phyloP scores from a whole-genome alignment of 2,797 vertebrate species.

The Notolabrus celidotus region DNA sequence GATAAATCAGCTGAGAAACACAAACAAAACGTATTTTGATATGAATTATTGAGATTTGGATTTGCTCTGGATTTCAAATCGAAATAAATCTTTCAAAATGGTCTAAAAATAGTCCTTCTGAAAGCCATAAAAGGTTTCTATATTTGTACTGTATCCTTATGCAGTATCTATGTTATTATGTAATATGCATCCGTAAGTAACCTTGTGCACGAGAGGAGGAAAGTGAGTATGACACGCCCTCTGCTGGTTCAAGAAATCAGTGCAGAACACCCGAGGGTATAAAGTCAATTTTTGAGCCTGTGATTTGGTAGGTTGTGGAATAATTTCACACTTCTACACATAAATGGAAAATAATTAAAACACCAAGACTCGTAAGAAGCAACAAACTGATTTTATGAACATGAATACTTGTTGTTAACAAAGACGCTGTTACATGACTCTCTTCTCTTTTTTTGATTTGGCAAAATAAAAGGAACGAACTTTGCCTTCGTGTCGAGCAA shows the following conservation, averaged over 20 bases:
- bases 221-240: conserved; percentile 49
- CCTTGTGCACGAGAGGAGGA: conserved; percentile 63
- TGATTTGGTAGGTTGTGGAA: background rate
- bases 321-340: background rate
- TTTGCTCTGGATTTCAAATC: background rate
- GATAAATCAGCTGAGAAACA: background rate
- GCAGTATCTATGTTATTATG: conserved; percentile 78
- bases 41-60: background rate
- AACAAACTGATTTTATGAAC: conserved; percentile 81
- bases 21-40: background rate
- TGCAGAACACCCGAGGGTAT: conserved; percentile 2
- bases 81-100: conserved; percentile 43
- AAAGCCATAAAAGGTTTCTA: conserved; percentile 39
- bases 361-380: conserved; percentile 69
- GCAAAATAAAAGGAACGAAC: conserved; percentile 58
- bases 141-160: conserved; percentile 54
- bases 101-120: conserved; percentile 14
- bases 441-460: conserved; percentile 48
- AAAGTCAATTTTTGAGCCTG: no score
- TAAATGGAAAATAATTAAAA: conserved; percentile 10
- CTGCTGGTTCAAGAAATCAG: conserved; percentile 50
- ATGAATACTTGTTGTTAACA: conserved; percentile 77
- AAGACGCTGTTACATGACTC: conserved; percentile 74
- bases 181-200: conserved; percentile 75
- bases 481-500: conserved; percentile 46